A percentile compares a stretch with the other conserved stretches of the same genome.
phyloP scores from a whole-genome alignment of 2,888 invertebrate genomes.

The Drosophila anomalipes region DNA sequence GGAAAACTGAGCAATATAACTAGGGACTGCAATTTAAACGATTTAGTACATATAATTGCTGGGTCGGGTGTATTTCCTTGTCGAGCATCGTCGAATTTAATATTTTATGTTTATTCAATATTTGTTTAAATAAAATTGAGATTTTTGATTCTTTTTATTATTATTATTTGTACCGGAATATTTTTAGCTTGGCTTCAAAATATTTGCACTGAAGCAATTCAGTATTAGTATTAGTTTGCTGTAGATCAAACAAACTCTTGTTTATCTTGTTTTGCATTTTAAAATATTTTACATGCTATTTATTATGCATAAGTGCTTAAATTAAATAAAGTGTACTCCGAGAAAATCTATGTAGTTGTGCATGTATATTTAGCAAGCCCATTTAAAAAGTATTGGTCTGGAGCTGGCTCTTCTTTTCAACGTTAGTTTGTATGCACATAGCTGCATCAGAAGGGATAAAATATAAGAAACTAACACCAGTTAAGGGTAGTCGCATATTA shows the following conservation, averaged over 20 bases:
- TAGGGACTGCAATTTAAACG: background rate
- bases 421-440: conserved; percentile 17
- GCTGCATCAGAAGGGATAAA: conserved; percentile 17
- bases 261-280: background rate
- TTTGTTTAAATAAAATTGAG: background rate
- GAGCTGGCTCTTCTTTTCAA: background rate
- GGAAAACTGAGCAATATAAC: background rate
- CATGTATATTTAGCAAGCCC: conserved; percentile 15
- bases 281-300: background rate
- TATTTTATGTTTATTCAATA: background rate
- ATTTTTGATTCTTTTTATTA: background rate
- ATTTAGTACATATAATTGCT: background rate
- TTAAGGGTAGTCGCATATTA: background rate
- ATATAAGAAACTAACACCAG: conserved; percentile 1
- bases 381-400: background rate
- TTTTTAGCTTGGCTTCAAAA: background rate
- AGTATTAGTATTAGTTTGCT: background rate
- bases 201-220: background rate
- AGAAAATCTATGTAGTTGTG: background rate
- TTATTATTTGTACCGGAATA: background rate
- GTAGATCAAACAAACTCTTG: background rate
- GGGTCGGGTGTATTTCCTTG: background rate
- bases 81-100: background rate
- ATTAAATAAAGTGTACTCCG: conserved; percentile 1
- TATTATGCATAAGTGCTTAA: background rate